Base-by-base conservation (phyloP, 30 jellyfish, hydroid and myxozoan genomes). In the Rhopilema esculentum region DNA sequence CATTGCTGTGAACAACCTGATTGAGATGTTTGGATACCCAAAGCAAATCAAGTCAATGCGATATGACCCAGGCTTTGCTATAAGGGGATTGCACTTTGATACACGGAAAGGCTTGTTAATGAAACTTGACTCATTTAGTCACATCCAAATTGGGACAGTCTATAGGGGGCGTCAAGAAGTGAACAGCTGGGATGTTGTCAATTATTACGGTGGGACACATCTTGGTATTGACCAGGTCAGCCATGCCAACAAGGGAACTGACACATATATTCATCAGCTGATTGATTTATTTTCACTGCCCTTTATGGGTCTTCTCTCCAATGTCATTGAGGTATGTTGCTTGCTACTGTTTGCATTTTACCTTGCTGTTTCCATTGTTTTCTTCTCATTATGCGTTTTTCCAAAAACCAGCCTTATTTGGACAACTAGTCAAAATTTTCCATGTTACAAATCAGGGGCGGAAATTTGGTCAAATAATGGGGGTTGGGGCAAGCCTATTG, bases 31-130 rank as follows among this genome's bases (percentile, higher is more conserved):
- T 72, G 99, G 97, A 8, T 93, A 93, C 81, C 98, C 98, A 8
- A 61, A 79, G 65, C 93, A 77, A 67, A 89, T 93, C 66, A 84
- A 80, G 67, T 84, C 96, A 23, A 82, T 86, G 89, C 75, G 61
- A 65, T 88, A 32, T 77, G 96, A 89, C 63, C 89, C 92, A 0
- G 94, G 83, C 18, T 93, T 93, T 93, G 97, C 98, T 24, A 89
- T 93, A 27, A 82, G 98, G 61, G 98, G 98, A 18, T 93, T 93
- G 61, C 98, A 93, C 81, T 93, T 88, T 84, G 98, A 93, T 66
- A 86, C 98, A n/a, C 28, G 89, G 66, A 88, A 85, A 91, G 98
- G 98, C 19, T 68, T 80, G 30, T 51, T 93, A 93, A 93, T 93
- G 98, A 93, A 93, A 80, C 84, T 93, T 27, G 98, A 93, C 75